These are phyloP conservation scores for Artibeus lituratus DNA, from an alignment of 2,797 vertebrate species.

Conservation along the genomic window DNA sequence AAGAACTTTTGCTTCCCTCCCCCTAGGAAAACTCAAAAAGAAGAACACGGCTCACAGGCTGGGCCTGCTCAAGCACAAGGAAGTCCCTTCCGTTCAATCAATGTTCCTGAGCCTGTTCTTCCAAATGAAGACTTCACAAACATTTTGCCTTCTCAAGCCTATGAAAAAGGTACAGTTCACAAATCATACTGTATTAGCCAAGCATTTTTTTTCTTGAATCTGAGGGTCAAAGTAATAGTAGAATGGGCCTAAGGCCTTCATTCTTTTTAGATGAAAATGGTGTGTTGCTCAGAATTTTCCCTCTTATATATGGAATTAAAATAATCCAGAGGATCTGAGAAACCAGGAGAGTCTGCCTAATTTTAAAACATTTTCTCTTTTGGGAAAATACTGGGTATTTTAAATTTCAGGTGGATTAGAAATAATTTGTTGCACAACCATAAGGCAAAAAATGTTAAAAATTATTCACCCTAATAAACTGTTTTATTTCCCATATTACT, in stretches of 20 bases:
- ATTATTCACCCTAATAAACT: background rate
- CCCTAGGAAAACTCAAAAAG: conserved; percentile 89
- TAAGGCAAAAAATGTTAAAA: background rate
- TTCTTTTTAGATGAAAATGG: background rate
- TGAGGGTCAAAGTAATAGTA: background rate
- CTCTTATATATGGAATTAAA: background rate
- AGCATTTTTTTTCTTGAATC: background rate
- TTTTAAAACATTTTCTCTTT: conserved; percentile 14
- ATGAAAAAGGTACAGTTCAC: conserved; percentile 86
- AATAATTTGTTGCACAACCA: background rate
- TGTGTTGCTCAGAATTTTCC: background rate
- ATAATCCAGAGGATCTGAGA: background rate
- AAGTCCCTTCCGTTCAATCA: conserved; percentile 86
- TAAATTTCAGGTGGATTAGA: conserved; percentile 21
- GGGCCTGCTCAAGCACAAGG: conserved; percentile 82
- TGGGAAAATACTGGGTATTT: background rate
- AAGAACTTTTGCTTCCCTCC: conserved; percentile 62
- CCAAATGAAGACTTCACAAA: conserved; percentile 91
- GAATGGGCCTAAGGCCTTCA: background rate
- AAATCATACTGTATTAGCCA: background rate
- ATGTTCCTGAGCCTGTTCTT: conserved; percentile 88
- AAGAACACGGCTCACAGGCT: conserved; percentile 83
- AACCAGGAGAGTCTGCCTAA: background rate
- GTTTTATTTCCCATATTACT: background rate
- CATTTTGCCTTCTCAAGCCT: conserved; percentile 85